Base-by-base conservation (phyloP, 2,797 vertebrate species). In the Buphagus erythrorhynchus region DNA sequence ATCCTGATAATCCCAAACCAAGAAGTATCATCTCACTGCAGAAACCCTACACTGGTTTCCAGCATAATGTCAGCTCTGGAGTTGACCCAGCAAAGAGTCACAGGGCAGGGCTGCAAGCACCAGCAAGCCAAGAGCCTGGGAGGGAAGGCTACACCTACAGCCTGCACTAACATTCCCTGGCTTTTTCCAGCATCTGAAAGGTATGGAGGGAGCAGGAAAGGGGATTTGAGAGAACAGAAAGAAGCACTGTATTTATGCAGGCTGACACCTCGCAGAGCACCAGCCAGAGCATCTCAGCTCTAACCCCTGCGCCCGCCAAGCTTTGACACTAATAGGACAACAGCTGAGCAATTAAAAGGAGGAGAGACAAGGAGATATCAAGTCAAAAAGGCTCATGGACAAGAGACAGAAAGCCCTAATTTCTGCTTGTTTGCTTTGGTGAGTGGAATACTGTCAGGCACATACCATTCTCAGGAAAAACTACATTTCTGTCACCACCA, bases 311-410 rank as follows among this genome's bases (percentile, higher is more conserved):
- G 0, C 42, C 83, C 19, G 46, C 93, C 95, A 95, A 93, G 52
- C 6, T 0, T 20, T 94, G 94, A 96, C 95, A 95, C 88, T 94
- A 93, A 95, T 74, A 94, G 86, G 77, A 85, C 95, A 89, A 94
- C 54, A 94, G 81, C 86, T 33, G 68, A 96, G 95, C 90, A 97
- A 96, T 96, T 95, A 94, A 94, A 95, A 94, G 57, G 57, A 80
- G 74, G 83, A 93, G 72, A 93, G 52, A 89, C 80, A 88, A 90
- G 2, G 16, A 95, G 95, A 67, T 89, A 93, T 62, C 93, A 91
- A 95, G 88, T 93, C 90, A 93, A 96, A 96, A 95, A 96, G 80
- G 45, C 74, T 83, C 92, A 87, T 42, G 52, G 72, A 94, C 86
- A 94, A 93, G 74, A 97, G 90, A 95, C 80, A 93, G 90, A 88